Base-by-base conservation (phyloP, 2,888 invertebrate genomes). In the Amphiduros pacificus region DNA sequence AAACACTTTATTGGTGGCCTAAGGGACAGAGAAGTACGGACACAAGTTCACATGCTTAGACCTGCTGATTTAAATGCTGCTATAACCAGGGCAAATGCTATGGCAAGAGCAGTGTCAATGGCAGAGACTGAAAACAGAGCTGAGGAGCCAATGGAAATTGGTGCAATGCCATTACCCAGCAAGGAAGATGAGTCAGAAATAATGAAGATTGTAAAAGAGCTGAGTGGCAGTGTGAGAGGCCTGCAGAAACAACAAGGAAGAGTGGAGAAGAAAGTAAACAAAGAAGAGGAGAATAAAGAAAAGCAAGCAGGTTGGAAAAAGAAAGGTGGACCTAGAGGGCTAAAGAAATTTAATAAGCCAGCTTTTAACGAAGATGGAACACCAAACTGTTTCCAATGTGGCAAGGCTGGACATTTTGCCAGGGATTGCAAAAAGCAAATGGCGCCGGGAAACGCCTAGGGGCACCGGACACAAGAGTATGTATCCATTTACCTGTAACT, bases 401-500 rank as follows among this genome's bases (percentile, higher is more conserved):
- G 51, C 9, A 24, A 22, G 27, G 22, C 26, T 4, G 51, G 51
- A 24, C 51, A 51, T 24, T 24, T 51, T 26, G 51, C 36, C 36
- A 36, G 36, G 36, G 36, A 36, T 11, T 36, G 36, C 17, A 11
- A 9, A 11, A 36, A 17, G 11, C 36, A 17, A 17, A 17, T 36
- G 17, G 11, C n/a, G n/a, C n/a, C 31, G 53, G 31, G n/a, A 53
- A 53, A 53, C 53, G 28, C 26, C n/a, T 53, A 31, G 22, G 31
- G 27, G 53, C 53, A 53, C 53, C 53, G 29, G 53, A 53, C 31
- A 53, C 53, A 20, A 28, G 11, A n/a, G 53, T 53, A 29, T 53
- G 53, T 29, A 29, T 53, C 9, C 22, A 4, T 14, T 14, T 53
- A 17, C 29, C 29, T 5, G 6, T 53, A 5, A 51, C 27, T 29